Evolutionary conservation across 2,113 vertebrate species (phyloP).

Genomic region (Girardinichthys multiradiatus): DNA sequence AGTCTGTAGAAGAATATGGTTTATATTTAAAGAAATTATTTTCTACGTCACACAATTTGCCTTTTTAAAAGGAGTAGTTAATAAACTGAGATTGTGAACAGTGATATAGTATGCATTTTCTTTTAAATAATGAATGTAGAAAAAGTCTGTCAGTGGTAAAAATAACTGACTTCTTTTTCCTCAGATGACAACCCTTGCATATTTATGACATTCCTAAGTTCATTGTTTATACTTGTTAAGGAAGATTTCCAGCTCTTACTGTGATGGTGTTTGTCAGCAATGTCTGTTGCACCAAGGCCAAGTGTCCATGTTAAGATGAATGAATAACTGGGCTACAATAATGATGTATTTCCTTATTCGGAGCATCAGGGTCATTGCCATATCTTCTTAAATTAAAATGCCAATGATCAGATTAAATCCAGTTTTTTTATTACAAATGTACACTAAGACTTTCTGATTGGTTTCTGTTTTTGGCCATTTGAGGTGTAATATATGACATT

Average conservation of each 20-base stretch:
- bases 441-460: not conserved
- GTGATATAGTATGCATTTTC: constrained; percentile 31
- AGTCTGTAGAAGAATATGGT: constrained; percentile 12
- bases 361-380: constrained; percentile 6
- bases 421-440: not conserved
- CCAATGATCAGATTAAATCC: constrained; percentile 27
- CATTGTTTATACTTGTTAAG: not conserved
- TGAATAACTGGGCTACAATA: too few species aligned
- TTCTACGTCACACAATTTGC: constrained; percentile 42
- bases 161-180: not conserved
- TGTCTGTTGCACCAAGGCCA: constrained; percentile 10
- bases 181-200: not conserved
- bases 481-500: not conserved
- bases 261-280: constrained; percentile 10
- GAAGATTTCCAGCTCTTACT: not conserved
- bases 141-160: not conserved
- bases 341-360: too few species aligned
- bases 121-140: not conserved
- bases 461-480: not conserved
- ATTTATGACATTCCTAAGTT: not conserved
- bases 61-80: constrained; percentile 41
- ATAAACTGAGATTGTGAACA: constrained; percentile 32
- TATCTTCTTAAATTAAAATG: constrained; percentile 34
- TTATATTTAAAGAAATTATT: not conserved
- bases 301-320: too few species aligned